Percentiles rank a stretch among this genome's conserved stretches.
Conservation (phyloP, 64 coral and sea anemone genomes). For the Astreopora myriophthalma region DNA sequence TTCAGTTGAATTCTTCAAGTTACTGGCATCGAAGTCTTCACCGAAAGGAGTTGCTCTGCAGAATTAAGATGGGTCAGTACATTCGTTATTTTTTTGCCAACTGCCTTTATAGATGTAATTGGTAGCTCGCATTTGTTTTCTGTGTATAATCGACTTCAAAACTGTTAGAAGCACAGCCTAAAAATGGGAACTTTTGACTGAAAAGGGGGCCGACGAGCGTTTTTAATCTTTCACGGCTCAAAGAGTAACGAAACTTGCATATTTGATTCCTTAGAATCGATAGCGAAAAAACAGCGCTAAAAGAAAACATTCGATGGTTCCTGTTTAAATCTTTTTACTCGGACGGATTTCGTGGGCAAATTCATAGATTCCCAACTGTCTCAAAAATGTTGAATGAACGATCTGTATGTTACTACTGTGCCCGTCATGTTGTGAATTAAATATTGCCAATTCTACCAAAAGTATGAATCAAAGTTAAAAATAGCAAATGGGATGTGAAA, state of each 20-base stretch:
- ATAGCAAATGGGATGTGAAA: conserved; percentile 21
- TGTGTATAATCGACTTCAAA: background rate
- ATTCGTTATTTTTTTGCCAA: background rate
- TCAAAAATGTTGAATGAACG: background rate
- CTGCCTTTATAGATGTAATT: background rate
- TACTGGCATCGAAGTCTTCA: background rate
- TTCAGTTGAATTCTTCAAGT: too few species aligned
- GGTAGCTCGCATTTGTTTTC: background rate
- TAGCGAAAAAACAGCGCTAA: too few species aligned
- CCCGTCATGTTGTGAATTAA: background rate
- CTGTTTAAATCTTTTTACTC: too few species aligned
- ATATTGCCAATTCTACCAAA: background rate
- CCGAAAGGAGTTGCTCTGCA: background rate
- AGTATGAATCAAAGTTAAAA: conserved; percentile 7
- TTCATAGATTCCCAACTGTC: too few species aligned
- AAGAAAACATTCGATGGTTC: too few species aligned
- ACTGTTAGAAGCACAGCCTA: background rate
- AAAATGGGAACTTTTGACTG: background rate
- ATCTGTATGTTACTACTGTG: background rate
- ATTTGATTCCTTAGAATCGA: too few species aligned
- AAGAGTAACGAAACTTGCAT: too few species aligned
- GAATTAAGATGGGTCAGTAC: background rate
- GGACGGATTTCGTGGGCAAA: too few species aligned
- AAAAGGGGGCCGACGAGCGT: background rate
- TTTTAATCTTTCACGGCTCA: too few species aligned